Evolutionary conservation across 1,140 invertebrate species (phyloP).

Genomic region (Eriosoma lanigerum): DNA sequence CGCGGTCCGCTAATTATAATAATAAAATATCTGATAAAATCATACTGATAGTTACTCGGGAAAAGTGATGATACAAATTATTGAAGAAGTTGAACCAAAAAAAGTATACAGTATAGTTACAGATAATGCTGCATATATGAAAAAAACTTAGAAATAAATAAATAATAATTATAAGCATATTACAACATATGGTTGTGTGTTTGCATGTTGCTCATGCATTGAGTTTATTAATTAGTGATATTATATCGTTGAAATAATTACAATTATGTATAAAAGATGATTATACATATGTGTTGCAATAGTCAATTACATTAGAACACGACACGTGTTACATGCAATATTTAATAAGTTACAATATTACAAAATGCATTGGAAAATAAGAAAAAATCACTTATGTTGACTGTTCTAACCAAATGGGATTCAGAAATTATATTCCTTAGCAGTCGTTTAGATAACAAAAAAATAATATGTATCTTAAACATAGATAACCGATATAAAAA

Average conservation of each 20-base stretch:
- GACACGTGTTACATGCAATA: not conserved
- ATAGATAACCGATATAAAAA: not conserved
- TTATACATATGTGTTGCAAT: no score
- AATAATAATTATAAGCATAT: conserved; percentile 1
- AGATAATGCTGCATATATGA: conserved; percentile 56
- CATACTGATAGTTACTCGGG: conserved; percentile 55
- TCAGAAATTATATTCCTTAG: not conserved
- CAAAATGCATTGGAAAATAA: not conserved
- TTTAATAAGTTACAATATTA: not conserved
- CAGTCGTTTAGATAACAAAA: not conserved
- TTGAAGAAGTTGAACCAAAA: conserved; percentile 55
- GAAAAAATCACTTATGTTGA: not conserved
- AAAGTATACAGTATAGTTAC: conserved; percentile 55
- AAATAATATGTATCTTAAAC: not conserved
- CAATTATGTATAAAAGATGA: not conserved
- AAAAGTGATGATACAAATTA: conserved; percentile 54
- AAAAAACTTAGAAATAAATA: conserved; percentile 51
- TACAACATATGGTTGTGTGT: not conserved
- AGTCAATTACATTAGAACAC: conserved; percentile 9
- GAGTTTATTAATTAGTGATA: conserved; percentile 6
- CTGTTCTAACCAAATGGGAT: not conserved
- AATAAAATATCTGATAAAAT: no score
- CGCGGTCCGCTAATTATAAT: no score
- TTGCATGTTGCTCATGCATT: conserved; percentile 38
- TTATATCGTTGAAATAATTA: not conserved